Conservation (phyloP, 2,888 invertebrate genomes). For the Eupithecia subumbrata region DNA sequence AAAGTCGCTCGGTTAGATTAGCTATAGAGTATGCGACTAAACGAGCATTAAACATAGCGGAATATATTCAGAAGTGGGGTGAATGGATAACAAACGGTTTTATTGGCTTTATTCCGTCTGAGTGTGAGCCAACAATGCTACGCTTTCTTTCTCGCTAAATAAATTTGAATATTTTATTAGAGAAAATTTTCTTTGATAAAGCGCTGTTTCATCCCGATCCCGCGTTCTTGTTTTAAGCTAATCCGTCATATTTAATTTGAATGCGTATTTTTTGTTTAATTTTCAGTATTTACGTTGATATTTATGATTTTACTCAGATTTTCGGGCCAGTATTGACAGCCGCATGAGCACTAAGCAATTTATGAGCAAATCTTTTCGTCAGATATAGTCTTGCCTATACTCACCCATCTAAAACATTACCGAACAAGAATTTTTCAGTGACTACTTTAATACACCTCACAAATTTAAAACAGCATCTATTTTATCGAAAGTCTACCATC, state of each 20-base stretch:
- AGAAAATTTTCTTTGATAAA: conserved; percentile 37
- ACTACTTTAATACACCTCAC: not conserved
- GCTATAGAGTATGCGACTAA: conserved; percentile 51
- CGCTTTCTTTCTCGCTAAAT: conserved; percentile 57
- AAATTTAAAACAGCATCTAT: no score
- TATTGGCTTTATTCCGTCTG: conserved; percentile 68
- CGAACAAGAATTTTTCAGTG: not conserved
- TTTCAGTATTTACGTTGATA: conserved; percentile 21
- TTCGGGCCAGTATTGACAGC: not conserved
- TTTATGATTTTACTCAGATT: not conserved
- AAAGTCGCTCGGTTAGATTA: conserved; percentile 54
- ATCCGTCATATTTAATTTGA: conserved; percentile 33
- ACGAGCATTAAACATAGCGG: conserved; percentile 63
- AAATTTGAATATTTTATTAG: conserved; percentile 56
- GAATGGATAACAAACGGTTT: conserved; percentile 73
- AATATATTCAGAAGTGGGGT: conserved; percentile 70
- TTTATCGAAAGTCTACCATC: not conserved
- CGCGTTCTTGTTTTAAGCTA: conserved; percentile 26
- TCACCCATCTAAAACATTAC: not conserved
- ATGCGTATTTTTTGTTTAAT: conserved; percentile 24
- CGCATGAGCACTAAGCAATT: not conserved
- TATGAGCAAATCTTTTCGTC: no score
- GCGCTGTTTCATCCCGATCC: conserved; percentile 34
- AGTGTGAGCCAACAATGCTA: conserved; percentile 58
- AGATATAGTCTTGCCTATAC: no score